Conservation (phyloP, 2,888 invertebrate species). For the Aplocera efformata region DNA sequence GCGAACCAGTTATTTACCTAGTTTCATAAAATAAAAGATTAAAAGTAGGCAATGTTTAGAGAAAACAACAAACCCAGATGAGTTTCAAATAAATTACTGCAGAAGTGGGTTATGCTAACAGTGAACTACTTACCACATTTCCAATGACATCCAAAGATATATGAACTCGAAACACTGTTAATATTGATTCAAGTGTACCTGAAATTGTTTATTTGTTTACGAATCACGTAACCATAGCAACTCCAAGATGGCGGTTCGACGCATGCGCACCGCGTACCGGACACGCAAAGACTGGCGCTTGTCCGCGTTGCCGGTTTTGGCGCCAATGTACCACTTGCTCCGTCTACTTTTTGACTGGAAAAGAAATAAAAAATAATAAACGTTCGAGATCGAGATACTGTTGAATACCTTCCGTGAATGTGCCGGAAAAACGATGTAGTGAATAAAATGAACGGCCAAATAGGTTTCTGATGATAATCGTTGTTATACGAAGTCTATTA, state of each 20-base stretch:
- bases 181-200: constrained; percentile 2
- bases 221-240: constrained; percentile 61
- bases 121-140: constrained; percentile 21
- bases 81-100: constrained; percentile 7
- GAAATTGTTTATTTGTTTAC: constrained; percentile 45
- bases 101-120: constrained; percentile 12
- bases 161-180: constrained; percentile 3
- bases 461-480: constrained; percentile 2
- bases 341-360: constrained; percentile 19
- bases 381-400: constrained; percentile 19
- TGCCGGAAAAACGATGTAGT: constrained; percentile 35
- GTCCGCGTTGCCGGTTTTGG: constrained; percentile 46
- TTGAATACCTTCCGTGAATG: constrained; percentile 39
- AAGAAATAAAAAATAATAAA: constrained; percentile 22
- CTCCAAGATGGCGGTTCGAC: constrained; percentile 50
- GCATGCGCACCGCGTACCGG: constrained; percentile 55
- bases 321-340: constrained; percentile 47
- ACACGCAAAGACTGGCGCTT: constrained; percentile 51
- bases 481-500: no score
- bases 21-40: no score
- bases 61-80: constrained; percentile 3
- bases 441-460: constrained; percentile 1
- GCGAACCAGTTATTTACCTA: no score
- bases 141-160: constrained; percentile 10
- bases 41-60: constrained; percentile 1